Evolutionary conservation across 2,888 invertebrate genomes (phyloP).

Genomic region (Nesidiocoris tenuis): DNA sequence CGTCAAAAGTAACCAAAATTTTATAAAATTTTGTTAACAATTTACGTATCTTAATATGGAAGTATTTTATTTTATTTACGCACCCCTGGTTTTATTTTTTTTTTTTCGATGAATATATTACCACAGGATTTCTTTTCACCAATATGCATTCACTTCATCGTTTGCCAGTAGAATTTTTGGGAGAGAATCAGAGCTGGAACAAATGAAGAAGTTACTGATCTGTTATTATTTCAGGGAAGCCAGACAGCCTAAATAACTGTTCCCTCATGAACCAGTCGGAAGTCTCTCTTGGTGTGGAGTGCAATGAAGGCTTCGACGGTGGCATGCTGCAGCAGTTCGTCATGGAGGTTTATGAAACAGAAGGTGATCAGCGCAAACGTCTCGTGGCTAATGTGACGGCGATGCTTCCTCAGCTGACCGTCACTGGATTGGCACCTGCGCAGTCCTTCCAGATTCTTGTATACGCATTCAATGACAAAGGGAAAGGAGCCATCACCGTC

Average conservation of each 20-base stretch:
- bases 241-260: slow-evolving; percentile 71
- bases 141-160: too few species aligned
- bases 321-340: slow-evolving; percentile 72
- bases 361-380: slow-evolving; percentile 55
- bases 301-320: slow-evolving; percentile 75
- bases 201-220: too few species aligned
- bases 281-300: slow-evolving; percentile 70
- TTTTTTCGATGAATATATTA: too few species aligned
- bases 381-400: slow-evolving; percentile 62
- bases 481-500: slow-evolving; percentile 65
- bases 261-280: slow-evolving; percentile 72
- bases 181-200: too few species aligned
- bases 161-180: too few species aligned
- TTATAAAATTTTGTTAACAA: too few species aligned
- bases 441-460: slow-evolving; percentile 67
- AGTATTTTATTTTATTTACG: too few species aligned
- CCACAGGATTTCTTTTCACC: too few species aligned
- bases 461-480: slow-evolving; percentile 71
- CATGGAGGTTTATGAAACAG: slow-evolving; percentile 66
- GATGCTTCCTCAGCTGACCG: slow-evolving; percentile 64
- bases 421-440: slow-evolving; percentile 67
- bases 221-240: slow-evolving; percentile 62
- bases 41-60: too few species aligned
- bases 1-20: too few species aligned
- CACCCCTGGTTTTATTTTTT: neutral